These are phyloP conservation scores for Argyrosomus japonicus DNA, from an alignment of 2,113 vertebrate genomes.

Conservation along the genomic window DNA sequence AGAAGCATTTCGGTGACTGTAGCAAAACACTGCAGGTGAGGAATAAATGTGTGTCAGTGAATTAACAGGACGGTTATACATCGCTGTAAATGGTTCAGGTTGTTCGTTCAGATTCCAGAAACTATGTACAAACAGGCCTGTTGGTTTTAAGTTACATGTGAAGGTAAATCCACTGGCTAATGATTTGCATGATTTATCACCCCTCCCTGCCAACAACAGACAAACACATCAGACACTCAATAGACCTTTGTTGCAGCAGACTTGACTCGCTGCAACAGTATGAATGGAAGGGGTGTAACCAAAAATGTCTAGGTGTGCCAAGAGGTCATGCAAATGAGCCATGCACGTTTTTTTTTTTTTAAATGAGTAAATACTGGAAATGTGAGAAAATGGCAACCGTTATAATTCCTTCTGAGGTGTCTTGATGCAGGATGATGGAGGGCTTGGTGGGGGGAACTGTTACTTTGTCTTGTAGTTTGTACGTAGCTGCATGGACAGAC, in stretches of 20 bases:
- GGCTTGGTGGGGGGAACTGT: background rate
- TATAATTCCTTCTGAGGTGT: background rate
- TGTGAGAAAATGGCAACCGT: background rate
- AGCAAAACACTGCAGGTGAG: conserved; percentile 92
- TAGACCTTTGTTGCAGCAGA: background rate
- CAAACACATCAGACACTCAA: background rate
- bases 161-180: background rate
- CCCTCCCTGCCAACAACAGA: background rate
- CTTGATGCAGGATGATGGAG: background rate
- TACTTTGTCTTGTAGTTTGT: background rate
- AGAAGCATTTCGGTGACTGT: conserved; percentile 92
- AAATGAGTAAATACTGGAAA: background rate
- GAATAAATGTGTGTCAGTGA: background rate
- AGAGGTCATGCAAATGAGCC: no score
- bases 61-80: background rate
- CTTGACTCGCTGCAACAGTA: background rate
- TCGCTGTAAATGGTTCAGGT: background rate
- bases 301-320: background rate
- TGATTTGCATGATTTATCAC: background rate
- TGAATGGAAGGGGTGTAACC: background rate
- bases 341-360: background rate
- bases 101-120: background rate
- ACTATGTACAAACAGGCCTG: background rate
- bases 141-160: background rate
- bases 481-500: background rate